Evolutionary conservation across 2,888 invertebrate genomes (phyloP).

Genomic region (Diarsia rubi): DNA sequence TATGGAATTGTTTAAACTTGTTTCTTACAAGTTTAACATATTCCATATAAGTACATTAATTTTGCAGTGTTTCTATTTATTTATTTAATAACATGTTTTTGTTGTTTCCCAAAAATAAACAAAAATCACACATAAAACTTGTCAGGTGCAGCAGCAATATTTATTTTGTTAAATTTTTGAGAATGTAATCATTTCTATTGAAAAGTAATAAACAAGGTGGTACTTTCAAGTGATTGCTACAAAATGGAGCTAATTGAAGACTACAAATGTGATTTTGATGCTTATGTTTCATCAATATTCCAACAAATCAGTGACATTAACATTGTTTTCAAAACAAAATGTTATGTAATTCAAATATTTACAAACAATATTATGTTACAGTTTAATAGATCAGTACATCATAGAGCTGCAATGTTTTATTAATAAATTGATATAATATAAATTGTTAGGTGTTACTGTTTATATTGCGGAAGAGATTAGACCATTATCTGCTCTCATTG

Average conservation of each 20-base stretch:
- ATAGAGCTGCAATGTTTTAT: not conserved
- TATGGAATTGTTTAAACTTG: too few relatives aligned
- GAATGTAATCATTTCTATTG: not conserved
- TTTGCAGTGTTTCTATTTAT: too few relatives aligned
- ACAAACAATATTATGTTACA: constrained; percentile 12
- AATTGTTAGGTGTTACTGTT: not conserved
- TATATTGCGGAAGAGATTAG: constrained; percentile 35
- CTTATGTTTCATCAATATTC: not conserved
- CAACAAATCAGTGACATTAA: not conserved
- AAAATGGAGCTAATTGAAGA: not conserved
- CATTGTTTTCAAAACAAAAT: constrained; percentile 9
- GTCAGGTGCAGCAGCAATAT: not conserved
- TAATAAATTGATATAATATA: constrained; percentile 27
- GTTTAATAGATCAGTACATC: constrained; percentile 26
- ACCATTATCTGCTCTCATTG: constrained; percentile 21
- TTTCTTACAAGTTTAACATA: too few relatives aligned
- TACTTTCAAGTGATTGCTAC: not conserved
- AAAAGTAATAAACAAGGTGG: not conserved
- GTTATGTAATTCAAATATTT: constrained; percentile 13
- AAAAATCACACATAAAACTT: too few relatives aligned
- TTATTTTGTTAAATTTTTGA: not conserved
- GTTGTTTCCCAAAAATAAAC: too few relatives aligned
- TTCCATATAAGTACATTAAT: too few relatives aligned
- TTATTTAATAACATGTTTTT: too few relatives aligned
- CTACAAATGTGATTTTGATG: not conserved